Base-by-base conservation (phyloP, 2,797 vertebrate genomes). In the Sebastes glaucus region DNA sequence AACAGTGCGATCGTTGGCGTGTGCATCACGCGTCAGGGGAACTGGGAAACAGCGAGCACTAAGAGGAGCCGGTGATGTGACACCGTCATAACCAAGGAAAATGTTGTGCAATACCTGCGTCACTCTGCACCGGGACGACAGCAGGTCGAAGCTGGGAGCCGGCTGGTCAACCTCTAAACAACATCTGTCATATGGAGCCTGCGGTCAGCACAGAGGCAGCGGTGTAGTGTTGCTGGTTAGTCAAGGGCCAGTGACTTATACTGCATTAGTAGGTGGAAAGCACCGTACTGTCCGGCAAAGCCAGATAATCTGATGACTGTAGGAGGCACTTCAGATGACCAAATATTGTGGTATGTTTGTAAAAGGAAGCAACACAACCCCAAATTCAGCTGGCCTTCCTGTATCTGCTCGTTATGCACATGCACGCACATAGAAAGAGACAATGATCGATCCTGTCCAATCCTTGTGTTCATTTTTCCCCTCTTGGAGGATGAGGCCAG, bases 51-150 rank as follows among this genome's bases (percentile, higher is more conserved):
- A 66, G 81, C 59, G 23, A 66, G 82, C 57, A 35, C 75, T 78
- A 52, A 82, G 80, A 88, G 85, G 82, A 89, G 78, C 65, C 5
- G 27, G 72, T 92, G 93, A 94, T 87, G 91, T 93, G 92, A 94
- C 84, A 4, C 71, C 55, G 84, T 82, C 87, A 93, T 88, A 87
- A 88, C 76, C 49, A 69, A 86, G 91, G 93, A 90, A 93, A 89
- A 86, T 81, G 80, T 92, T 91, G 90, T 27, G 87, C 87, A 90
- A 92, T 57, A 89, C 90, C 89, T 94, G 93, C 92, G 93, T 94
- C 92, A 94, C 18, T 46, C 23, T 35, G 81, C 86, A 79, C 61
- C 66, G 20, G 78, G 82, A 91, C 88, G 80, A 91, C 90, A 86
- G 82, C 83, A 81, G 88, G 87, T 87, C 74, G 55, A 28, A 85